These are phyloP conservation scores for Dioctria rufipes DNA, from an alignment of 2,888 invertebrate species.

Conservation along the genomic window DNA sequence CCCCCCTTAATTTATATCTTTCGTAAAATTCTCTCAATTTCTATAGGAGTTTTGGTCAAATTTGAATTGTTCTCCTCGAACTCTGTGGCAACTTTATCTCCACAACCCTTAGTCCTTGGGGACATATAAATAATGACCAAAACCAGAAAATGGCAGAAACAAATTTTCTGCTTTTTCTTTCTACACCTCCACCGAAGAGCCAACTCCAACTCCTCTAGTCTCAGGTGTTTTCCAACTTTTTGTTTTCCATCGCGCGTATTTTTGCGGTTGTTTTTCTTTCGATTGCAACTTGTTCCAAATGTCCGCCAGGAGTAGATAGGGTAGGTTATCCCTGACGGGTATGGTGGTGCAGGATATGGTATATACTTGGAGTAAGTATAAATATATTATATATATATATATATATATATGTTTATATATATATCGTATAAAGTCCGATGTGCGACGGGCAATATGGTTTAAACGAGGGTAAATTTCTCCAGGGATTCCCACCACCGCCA, in stretches of 20 bases:
- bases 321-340: background rate
- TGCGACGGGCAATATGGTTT: background rate
- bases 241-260: constrained; percentile 17
- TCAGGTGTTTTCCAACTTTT: constrained; percentile 36
- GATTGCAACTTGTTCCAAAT: constrained; percentile 35
- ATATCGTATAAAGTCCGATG: constrained; percentile 21
- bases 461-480: constrained; percentile 30
- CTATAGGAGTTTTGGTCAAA: background rate
- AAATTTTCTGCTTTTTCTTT: constrained; percentile 21
- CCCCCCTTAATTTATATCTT: no score
- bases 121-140: constrained; percentile 46
- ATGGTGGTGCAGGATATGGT: background rate
- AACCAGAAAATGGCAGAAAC: constrained; percentile 41
- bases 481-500: constrained; percentile 5
- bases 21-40: background rate
- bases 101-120: constrained; percentile 1
- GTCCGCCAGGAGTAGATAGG: constrained; percentile 4
- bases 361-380: no score
- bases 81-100: background rate
- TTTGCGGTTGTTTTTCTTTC: constrained; percentile 37
- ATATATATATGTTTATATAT: background rate
- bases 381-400: background rate
- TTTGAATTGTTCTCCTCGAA: background rate
- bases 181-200: constrained; percentile 2
- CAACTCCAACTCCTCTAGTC: constrained; percentile 2